Percentiles rank a stretch among this genome's conserved stretches.
Evolutionary conservation across 1,140 invertebrate genomes (phyloP).

Genomic region (Apis florea): DNA sequence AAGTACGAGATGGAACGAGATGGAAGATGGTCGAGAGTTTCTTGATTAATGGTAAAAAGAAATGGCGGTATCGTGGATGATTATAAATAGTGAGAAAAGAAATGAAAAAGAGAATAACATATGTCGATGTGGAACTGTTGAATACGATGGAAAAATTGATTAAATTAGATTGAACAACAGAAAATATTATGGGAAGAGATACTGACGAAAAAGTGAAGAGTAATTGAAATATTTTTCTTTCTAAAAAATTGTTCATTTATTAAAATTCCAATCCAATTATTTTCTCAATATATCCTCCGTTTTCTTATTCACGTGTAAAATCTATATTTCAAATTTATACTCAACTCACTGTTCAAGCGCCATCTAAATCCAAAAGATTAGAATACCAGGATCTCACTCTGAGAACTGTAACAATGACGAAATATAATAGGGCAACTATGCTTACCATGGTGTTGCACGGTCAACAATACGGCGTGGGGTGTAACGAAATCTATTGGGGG

Average conservation of each 20-base stretch:
- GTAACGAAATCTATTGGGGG: constrained; percentile 55
- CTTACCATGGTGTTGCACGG: not conserved
- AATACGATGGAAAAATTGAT: constrained; percentile 16
- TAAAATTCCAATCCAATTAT: too few relatives aligned
- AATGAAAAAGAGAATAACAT: constrained; percentile 19
- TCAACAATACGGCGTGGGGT: constrained; percentile 41
- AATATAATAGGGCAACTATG: too few relatives aligned
- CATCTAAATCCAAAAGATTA: not conserved
- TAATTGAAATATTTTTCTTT: not conserved
- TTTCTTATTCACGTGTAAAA: too few relatives aligned
- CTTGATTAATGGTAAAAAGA: constrained; percentile 31
- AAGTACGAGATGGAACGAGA: not conserved
- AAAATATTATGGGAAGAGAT: not conserved
- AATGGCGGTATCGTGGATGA: constrained; percentile 27
- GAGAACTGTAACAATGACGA: not conserved
- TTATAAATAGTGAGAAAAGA: not conserved
- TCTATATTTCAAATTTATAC: too few relatives aligned
- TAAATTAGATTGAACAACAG: constrained; percentile 18
- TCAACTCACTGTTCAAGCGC: too few relatives aligned
- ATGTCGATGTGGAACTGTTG: constrained; percentile 1
- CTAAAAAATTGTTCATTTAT: too few relatives aligned
- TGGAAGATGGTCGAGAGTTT: constrained; percentile 14
- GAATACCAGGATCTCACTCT: not conserved
- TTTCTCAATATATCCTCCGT: too few relatives aligned
- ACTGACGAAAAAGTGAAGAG: not conserved